Base-by-base conservation (phyloP, 2,113 vertebrate species). In the Tamias sibiricus region DNA sequence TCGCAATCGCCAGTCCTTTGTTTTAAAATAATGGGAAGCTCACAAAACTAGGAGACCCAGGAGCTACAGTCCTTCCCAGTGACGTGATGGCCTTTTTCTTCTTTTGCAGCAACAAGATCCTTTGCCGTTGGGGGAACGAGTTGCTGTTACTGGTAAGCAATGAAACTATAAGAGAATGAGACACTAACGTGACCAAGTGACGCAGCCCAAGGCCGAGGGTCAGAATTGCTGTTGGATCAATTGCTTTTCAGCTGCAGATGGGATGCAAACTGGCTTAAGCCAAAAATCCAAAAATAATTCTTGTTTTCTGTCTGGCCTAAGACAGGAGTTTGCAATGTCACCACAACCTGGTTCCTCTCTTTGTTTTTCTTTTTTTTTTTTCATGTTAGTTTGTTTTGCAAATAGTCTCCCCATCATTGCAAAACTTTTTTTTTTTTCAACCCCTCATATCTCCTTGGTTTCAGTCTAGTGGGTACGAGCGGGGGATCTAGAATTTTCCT, bases 21-120 rank as follows among this genome's bases (percentile, higher is more conserved):
- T 79, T 86, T 79, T 66, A 87, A 94, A 84, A 76, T 59, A 8
- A 22, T 26, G 42, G 22, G 24, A 40, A 26, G 17, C 20, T 80
- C 9, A 13, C 47, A 22, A 17, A 52, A n/a, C 68, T 40, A 9
- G 20, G 59, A 87, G 85, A 68, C 32, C 26, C 9, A 17, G 26
- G 2, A 4, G 2, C 26, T 62, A 6, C 3, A 2, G 64, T 62
- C 64, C n/a, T 30, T 22, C 40, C 69, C 26, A 47, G 47, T 87
- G 66, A 92, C 17, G 16, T 52, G 28, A 28, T 57, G 9, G 13
- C 24, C 28, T 2, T 69, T 74, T 82, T 83, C 49, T 89, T 89
- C 17, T 75, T 71, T 96, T 93, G 42, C 95, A 98, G 98, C 82
- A 93, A 37, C 68, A 79, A 37, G 64, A 19, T 62, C 4, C 87